Evolutionary conservation across 2,797 vertebrate species (phyloP).

Genomic region (Gymnoscopelus braueri): DNA sequence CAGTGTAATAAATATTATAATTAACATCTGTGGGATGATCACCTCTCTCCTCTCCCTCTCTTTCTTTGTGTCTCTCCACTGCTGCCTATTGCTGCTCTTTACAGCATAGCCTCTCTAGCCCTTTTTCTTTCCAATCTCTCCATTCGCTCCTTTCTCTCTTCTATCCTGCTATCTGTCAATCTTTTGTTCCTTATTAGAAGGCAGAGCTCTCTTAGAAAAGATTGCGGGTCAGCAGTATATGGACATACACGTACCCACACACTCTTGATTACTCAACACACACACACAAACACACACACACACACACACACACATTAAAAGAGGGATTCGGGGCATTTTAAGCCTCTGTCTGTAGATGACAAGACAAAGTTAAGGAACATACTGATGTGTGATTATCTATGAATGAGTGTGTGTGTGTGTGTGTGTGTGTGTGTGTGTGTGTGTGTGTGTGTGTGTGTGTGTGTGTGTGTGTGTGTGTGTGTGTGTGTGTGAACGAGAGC

Average conservation of each 20-base stretch:
- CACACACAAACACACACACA: not conserved
- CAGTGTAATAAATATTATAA: conserved; percentile 74
- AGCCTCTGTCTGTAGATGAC: not conserved
- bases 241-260: not conserved
- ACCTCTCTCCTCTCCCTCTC: conserved; percentile 9
- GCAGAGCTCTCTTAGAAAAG: not conserved
- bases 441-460: conserved; percentile 2
- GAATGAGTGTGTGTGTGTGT: conserved; percentile 19
- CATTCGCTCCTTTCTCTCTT: not conserved
- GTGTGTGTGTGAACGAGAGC: not conserved
- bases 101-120: no score
- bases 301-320: not conserved
- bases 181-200: not conserved
- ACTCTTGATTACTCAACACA: not conserved
- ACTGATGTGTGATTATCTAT: conserved; percentile 7
- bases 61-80: conserved; percentile 7
- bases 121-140: not conserved
- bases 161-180: not conserved
- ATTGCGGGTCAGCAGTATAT: not conserved
- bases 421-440: conserved; percentile 1
- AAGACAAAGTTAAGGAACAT: conserved; percentile 21
- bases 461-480: not conserved
- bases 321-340: not conserved
- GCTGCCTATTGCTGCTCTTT: not conserved
- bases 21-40: conserved; percentile 67